Base-by-base conservation (phyloP, 2,113 vertebrate species). In the Catagonus wagneri region DNA sequence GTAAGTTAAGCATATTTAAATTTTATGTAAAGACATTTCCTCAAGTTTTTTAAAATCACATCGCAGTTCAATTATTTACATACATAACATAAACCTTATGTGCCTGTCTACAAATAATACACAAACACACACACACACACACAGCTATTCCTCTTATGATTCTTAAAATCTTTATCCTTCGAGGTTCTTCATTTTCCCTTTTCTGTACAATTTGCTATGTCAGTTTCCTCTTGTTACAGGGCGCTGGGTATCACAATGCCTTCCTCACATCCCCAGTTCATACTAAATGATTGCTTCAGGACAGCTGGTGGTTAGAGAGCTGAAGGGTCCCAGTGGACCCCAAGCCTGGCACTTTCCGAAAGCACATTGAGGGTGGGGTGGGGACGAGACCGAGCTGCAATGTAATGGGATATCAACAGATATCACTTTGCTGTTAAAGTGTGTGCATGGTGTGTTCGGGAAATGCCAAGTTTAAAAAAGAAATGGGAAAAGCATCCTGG, bases 341-440 rank as follows among this genome's bases (percentile, higher is more conserved):
- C 9, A 44, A 16, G 13, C n/a, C 3, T 4, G 27, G 6, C 3
- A 2, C 19, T 25, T 44, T 79, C 29, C 14, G 14, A 58, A 50
- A 36, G 44, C 9, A 1, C 0, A 9, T 16, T 7, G 27, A 29
- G 22, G 22, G 23, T 17, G 15, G 27, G 22, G 36, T 9, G 0
- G 44, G 50, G 75, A 27, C 16, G n/a, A n/a, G n/a, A n/a, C n/a
- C n/a, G n/a, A 54, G 29, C 20, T 10, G 7, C 32, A 16, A 34
- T 12, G 1, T 2, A 9, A 7, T 0, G 29, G 63, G 54, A 61
- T n/a, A 39, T n/a, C 12, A 19, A 25, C 12, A n/a, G 9, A 19
- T 29, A 7, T 0, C 22, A 14, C 32, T 27, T 69, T 23, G 1
- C 17, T 22, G 60, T 65, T 19, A 27, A 17, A 50, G 9, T 15